phyloP scores from a whole-genome alignment of 2,797 vertebrate genomes.

The Fringilla coelebs region DNA sequence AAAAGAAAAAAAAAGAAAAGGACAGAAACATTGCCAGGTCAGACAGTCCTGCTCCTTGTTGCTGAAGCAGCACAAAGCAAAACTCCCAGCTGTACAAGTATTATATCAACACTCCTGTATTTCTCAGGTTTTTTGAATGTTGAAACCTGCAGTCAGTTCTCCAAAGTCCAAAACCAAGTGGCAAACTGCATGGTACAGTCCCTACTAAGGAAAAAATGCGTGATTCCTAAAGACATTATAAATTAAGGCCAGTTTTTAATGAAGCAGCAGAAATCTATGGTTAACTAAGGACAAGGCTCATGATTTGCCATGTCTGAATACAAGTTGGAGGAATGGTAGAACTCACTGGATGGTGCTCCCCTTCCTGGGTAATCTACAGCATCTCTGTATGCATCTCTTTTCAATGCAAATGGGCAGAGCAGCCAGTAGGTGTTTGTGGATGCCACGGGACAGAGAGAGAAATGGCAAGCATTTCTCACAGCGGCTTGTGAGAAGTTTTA shows the following conservation, averaged over 20 bases:
- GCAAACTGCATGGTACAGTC: not conserved
- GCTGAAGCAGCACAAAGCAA: slow-evolving; percentile 18
- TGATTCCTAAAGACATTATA: not conserved
- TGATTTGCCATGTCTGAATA: not conserved
- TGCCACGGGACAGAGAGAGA: no score
- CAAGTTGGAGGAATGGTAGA: not conserved
- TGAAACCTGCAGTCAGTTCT: not conserved
- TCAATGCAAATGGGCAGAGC: not conserved
- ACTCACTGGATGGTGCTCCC: not conserved
- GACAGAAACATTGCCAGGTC: not conserved
- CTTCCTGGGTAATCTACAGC: not conserved
- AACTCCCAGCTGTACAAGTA: not conserved
- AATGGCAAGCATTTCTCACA: no score
- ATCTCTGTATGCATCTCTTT: not conserved
- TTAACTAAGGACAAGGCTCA: not conserved
- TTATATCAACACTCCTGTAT: not conserved
- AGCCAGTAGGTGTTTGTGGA: not conserved
- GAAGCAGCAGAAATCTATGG: not conserved
- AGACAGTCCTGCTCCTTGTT: not conserved
- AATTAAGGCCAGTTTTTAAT: not conserved
- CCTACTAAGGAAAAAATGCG: not conserved
- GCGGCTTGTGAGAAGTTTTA: no score
- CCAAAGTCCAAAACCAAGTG: not conserved
- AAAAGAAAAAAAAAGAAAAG: not conserved
- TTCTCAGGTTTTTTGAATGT: not conserved